Evolutionary conservation across 1,140 invertebrate genomes (phyloP).

Genomic region (Triops cancriformis): DNA sequence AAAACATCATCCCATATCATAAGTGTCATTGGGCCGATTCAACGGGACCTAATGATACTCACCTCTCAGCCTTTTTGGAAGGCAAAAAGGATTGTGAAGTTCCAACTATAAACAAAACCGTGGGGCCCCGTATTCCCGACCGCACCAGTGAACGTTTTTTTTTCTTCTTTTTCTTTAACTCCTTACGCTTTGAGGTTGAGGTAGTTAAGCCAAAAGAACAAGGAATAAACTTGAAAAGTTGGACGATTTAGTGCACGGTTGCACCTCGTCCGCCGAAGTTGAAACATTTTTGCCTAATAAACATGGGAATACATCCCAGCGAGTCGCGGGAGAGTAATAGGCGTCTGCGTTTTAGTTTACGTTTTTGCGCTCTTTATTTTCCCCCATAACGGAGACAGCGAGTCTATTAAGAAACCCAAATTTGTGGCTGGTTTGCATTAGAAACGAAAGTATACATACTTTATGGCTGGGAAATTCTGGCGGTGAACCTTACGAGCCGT

Average conservation of each 20-base stretch:
- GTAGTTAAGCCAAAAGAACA: background rate
- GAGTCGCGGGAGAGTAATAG: background rate
- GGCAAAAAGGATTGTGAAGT: no score
- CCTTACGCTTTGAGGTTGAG: background rate
- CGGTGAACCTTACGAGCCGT: no score
- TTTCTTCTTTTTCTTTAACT: background rate
- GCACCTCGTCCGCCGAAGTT: background rate
- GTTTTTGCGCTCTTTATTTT: background rate
- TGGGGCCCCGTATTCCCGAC: no score
- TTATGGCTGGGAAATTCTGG: background rate
- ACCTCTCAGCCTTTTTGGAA: background rate
- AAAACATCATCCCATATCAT: background rate
- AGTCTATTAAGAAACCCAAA: background rate
- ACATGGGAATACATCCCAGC: background rate
- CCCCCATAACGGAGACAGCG: background rate
- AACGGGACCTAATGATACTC: conserved; percentile 5
- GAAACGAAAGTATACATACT: background rate
- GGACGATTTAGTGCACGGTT: no score
- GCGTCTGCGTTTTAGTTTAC: background rate
- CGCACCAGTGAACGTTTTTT: background rate
- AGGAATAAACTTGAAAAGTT: background rate
- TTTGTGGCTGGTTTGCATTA: background rate
- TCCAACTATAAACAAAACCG: no score
- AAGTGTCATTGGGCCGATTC: background rate
- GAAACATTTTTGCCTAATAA: background rate